Evolutionary conservation across 1,140 invertebrate species (phyloP).

Genomic region (Antheraea pernyi): DNA sequence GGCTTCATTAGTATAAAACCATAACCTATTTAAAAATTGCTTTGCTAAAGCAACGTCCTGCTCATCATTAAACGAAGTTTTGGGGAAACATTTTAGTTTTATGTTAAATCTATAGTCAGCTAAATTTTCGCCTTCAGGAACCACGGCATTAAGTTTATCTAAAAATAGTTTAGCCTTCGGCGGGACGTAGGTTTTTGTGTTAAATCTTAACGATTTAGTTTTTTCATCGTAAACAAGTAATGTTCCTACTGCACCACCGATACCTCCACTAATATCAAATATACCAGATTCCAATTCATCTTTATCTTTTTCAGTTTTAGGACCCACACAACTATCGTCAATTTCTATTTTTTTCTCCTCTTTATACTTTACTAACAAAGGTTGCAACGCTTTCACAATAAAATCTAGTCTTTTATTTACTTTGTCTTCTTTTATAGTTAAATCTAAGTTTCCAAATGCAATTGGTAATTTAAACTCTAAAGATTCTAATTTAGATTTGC

Average conservation of each 20-base stretch:
- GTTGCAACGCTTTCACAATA: conserved; percentile 7
- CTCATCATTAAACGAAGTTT: conserved; percentile 14
- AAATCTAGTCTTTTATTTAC: conserved; percentile 2
- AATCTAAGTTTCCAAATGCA: conserved; percentile 25
- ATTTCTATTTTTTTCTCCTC: conserved; percentile 18
- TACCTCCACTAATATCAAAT: conserved; percentile 16
- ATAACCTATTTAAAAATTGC: conserved; percentile 23
- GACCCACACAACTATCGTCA: conserved; percentile 8
- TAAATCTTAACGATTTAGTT: conserved; percentile 18
- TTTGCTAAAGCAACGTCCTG: conserved; percentile 16
- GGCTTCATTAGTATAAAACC: conserved; percentile 28
- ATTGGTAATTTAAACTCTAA: conserved; percentile 20
- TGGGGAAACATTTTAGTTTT: conserved; percentile 18
- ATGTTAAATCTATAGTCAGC: conserved; percentile 21
- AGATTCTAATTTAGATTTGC: conserved; percentile 10
- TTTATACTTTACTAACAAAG: conserved; percentile 5
- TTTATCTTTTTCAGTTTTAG: conserved; percentile 1
- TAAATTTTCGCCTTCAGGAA: conserved; percentile 11
- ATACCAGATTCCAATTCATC: conserved; percentile 9
- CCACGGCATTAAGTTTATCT: conserved; percentile 7
- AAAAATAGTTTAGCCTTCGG: conserved; percentile 1
- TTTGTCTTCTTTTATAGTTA: conserved; percentile 15
- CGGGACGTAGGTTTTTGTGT: conserved; percentile 8
- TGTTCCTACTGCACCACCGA: conserved; percentile 25
- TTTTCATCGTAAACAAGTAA: conserved; percentile 16